Evolutionary conservation across 2,797 vertebrate genomes (phyloP).

Genomic region (Tokudaia tokunoshimensis): DNA sequence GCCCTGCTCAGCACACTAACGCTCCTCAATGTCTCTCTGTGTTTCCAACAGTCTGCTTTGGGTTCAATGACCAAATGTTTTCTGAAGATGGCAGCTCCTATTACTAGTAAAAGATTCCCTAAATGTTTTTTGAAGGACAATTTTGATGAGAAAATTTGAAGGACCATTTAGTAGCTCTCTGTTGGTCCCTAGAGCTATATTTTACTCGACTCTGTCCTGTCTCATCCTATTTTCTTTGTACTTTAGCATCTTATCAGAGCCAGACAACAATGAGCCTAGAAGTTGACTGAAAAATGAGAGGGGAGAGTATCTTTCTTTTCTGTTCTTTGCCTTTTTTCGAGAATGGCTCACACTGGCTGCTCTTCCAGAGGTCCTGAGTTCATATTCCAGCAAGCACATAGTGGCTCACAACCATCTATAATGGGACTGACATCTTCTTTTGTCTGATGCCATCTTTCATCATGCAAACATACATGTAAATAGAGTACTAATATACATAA

Average conservation of each 20-base stretch:
- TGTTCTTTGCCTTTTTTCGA: neutral
- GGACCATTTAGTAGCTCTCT: neutral
- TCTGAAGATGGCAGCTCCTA: neutral
- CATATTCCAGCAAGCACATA: neutral
- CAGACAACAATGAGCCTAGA: neutral
- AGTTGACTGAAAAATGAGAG: neutral
- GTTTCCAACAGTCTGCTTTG: neutral
- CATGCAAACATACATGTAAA: neutral
- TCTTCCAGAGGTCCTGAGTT: neutral
- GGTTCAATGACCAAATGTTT: neutral
- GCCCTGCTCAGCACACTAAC: neutral
- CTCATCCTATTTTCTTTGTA: neutral
- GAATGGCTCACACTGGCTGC: neutral
- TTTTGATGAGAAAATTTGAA: neutral
- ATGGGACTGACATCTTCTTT: neutral
- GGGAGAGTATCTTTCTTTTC: neutral
- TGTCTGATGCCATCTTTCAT: neutral
- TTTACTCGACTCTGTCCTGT: neutral
- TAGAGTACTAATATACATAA: neutral
- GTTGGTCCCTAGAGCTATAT: neutral
- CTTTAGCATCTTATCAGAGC: neutral
- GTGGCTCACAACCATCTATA: neutral
- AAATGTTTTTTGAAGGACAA: neutral
- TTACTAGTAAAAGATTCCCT: neutral
- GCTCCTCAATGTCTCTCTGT: neutral